Percentiles rank a stretch among this genome's conserved stretches.
Evolutionary conservation across 2,797 vertebrate genomes (phyloP).

Genomic region (Cuculus canorus): DNA sequence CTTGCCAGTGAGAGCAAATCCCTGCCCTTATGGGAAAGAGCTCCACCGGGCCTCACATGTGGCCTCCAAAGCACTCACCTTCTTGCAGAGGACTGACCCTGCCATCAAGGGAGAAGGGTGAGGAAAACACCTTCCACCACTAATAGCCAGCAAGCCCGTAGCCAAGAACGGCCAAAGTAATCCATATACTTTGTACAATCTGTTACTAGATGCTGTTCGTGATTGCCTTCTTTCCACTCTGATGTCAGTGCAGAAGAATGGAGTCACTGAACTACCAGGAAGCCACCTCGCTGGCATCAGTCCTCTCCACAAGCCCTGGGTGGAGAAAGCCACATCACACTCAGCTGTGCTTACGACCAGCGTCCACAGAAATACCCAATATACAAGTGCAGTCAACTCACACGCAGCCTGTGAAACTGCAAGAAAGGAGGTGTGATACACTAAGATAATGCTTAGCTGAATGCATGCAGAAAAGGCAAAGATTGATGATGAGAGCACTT

Average conservation of each 20-base stretch:
- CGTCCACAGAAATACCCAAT: background rate
- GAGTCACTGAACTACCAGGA: background rate
- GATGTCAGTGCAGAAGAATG: rapidly evolving
- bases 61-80: rapidly evolving
- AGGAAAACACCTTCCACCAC: background rate
- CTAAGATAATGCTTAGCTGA: background rate
- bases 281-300: rapidly evolving
- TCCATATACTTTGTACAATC: rapidly evolving
- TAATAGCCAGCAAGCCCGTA: background rate
- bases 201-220: rapidly evolving
- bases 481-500: background rate
- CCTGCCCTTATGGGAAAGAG: background rate
- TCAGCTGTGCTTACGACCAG: background rate
- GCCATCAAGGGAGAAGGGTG: background rate
- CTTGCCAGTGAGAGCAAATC: background rate
- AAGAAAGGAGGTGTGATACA: background rate
- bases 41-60: rapidly evolving
- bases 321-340: background rate
- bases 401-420: background rate
- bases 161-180: rapidly evolving
- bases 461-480: conserved; percentile 10
- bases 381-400: background rate
- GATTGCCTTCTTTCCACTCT: background rate
- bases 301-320: background rate
- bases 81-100: background rate